Conservation (phyloP, 2,888 invertebrate genomes). For the Acronicta aceris region DNA sequence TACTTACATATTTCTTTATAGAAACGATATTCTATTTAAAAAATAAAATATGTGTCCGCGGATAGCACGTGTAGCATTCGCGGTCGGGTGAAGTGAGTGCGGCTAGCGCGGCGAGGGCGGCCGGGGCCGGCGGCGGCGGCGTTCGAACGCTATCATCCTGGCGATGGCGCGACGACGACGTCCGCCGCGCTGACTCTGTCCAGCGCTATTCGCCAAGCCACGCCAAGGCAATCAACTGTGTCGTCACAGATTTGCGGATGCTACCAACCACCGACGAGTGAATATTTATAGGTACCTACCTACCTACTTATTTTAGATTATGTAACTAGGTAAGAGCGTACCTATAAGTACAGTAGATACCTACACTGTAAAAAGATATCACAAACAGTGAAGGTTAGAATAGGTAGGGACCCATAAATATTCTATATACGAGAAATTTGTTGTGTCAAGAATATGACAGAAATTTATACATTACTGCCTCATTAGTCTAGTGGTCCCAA, state of each 20-base stretch:
- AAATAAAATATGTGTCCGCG: constrained; percentile 62
- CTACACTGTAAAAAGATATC: too few species aligned
- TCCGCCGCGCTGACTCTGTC: constrained; percentile 57
- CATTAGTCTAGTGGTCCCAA: too few species aligned
- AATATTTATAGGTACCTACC: too few species aligned
- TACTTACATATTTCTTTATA: constrained; percentile 62
- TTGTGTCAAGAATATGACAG: too few species aligned
- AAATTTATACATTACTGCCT: too few species aligned
- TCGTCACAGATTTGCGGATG: constrained; percentile 75
- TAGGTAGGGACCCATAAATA: too few species aligned
- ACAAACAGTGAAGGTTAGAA: too few species aligned
- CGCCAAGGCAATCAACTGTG: constrained; percentile 74
- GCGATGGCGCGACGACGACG: constrained; percentile 51
- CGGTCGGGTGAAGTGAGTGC: constrained; percentile 70
- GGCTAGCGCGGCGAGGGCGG: constrained; percentile 55
- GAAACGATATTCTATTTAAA: constrained; percentile 48
- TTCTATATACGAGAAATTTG: too few species aligned
- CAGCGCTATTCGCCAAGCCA: constrained; percentile 52
- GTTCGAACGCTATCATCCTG: constrained; percentile 41
- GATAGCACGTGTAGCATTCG: constrained; percentile 73
- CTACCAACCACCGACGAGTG: constrained; percentile 15
- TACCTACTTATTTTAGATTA: neutral
- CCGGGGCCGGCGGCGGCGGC: too few species aligned
- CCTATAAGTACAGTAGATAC: too few species aligned
- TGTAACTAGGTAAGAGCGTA: too few species aligned